Evolutionary conservation across 2,888 invertebrate species (phyloP), one percentile per base, ranked within the genome.

Genomic region (Physocephala rufipes): DNA sequence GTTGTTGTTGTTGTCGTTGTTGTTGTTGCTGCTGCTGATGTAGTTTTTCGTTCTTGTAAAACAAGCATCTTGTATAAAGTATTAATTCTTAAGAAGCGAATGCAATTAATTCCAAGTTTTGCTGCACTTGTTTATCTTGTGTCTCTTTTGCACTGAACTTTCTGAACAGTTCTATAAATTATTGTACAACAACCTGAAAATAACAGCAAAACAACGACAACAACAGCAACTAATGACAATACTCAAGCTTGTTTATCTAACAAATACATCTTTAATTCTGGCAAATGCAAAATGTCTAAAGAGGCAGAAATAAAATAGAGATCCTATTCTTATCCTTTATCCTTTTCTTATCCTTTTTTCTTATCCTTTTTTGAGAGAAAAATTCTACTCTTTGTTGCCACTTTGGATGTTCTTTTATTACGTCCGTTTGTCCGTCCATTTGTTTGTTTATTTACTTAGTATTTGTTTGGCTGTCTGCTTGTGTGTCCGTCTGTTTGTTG

Each of bases 31-130:
- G 45, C 62, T 12, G 36, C 21, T n/a, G 62, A 12, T n/a, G n/a
- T 51, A 12, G 7, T 2, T 51, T 16, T 1, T n/a, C n/a, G 55
- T 55, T 26, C 13, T 26, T 3, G 55, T 15, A n/a, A 55, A n/a
- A n/a, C n/a, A n/a, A n/a, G n/a, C n/a, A n/a, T n/a, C n/a, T n/a
- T n/a, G n/a, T n/a, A n/a, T n/a, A n/a, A 13, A 55, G 19, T 16
- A 63, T 63, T 47, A 13, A 19, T 63, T 63, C 36, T 36, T 43
- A 47, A 63, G 45, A 36, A 63, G 63, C 47, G 47, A 63, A 63
- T 47, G 63, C 63, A 63, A 63, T 63, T 63, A 47, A 63, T 63
- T 63, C 24, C 47, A 19, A 45, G 63, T 43, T 63, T 45, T 63
- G 45, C 26, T 63, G 19, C 43, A 43, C 21, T 63, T 63, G 16